Percentiles rank a stretch among this genome's conserved stretches.
phyloP scores from a whole-genome alignment of 2,888 invertebrate species.

The Agonum fuliginosum region DNA sequence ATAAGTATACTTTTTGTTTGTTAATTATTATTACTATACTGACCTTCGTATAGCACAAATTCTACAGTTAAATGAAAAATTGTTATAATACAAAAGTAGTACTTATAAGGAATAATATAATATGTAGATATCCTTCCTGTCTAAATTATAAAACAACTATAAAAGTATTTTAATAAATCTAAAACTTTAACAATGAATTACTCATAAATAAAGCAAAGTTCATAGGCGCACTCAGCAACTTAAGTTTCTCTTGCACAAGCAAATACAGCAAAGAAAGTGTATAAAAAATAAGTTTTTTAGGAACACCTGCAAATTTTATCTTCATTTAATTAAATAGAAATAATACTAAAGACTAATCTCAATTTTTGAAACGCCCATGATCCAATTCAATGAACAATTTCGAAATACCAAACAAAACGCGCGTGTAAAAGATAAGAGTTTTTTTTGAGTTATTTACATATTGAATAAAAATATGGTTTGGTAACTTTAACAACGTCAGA shows the following conservation, averaged over 20 bases:
- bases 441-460: conserved; percentile 8
- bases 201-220: neutral
- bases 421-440: neutral
- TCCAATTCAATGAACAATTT: neutral
- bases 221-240: neutral
- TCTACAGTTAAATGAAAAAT: neutral
- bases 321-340: neutral
- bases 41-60: neutral
- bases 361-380: neutral
- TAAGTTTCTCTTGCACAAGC: neutral
- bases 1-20: neutral
- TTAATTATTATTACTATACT: neutral
- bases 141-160: neutral
- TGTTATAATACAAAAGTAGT: too few species aligned
- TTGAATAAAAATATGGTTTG: conserved; percentile 5
- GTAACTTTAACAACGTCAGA: conserved; percentile 27
- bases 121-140: too few species aligned
- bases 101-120: too few species aligned
- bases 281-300: neutral
- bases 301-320: neutral
- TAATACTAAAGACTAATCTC: neutral
- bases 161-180: neutral
- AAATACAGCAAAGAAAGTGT: neutral
- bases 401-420: neutral
- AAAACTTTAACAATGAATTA: neutral